Percentiles rank a stretch among this genome's conserved stretches.
phyloP scores from a whole-genome alignment of 2,797 vertebrate species.

The Halcyon badia region DNA sequence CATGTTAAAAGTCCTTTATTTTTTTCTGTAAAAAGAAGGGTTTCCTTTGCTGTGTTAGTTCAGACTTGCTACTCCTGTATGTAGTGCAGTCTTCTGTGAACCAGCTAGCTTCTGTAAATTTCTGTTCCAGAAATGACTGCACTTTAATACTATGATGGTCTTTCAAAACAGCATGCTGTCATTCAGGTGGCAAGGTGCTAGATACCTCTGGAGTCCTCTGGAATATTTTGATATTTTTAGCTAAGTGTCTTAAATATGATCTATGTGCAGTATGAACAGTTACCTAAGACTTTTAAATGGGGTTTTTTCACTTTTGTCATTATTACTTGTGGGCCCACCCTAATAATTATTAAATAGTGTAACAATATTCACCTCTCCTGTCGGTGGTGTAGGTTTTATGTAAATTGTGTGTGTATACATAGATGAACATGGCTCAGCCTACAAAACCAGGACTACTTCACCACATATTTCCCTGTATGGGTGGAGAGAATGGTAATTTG shows the following conservation, averaged over 20 bases:
- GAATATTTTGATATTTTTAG: neutral
- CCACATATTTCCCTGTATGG: neutral
- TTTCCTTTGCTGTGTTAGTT: neutral
- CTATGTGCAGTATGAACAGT: neutral
- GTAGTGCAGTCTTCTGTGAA: neutral
- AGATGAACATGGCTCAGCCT: neutral
- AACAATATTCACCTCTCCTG: neutral
- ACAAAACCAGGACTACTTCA: neutral
- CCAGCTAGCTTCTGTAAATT: neutral
- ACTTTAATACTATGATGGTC: neutral
- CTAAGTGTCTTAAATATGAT: neutral
- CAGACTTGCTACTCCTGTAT: neutral
- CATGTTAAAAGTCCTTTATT: neutral
- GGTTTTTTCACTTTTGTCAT: neutral
- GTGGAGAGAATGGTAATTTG: neutral
- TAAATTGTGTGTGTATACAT: neutral
- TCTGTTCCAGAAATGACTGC: neutral
- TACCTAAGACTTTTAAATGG: neutral
- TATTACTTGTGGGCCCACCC: neutral
- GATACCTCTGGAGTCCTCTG: neutral
- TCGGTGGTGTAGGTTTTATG: neutral
- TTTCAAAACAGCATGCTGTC: neutral
- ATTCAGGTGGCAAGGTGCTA: neutral
- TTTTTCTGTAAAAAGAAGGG: neutral
- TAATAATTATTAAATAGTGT: neutral